phyloP scores from a whole-genome alignment of 2,797 vertebrate species.

The Oophaga sylvatica region DNA sequence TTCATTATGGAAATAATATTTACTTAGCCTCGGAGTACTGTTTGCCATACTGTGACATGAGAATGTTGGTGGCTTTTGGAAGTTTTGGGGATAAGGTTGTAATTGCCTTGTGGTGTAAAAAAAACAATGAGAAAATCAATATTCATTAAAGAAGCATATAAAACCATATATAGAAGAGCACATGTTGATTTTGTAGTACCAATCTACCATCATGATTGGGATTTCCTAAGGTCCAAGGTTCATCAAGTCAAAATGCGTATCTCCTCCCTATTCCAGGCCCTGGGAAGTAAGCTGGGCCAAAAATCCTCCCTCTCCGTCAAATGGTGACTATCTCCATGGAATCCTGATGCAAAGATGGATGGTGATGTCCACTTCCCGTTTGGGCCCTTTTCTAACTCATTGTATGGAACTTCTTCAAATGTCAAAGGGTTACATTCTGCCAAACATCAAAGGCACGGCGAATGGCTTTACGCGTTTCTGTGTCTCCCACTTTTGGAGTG shows the following conservation, averaged over 20 bases:
- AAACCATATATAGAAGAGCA: not conserved
- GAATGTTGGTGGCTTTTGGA: no score
- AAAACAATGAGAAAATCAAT: not conserved
- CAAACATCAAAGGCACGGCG: slow-evolving; percentile 97
- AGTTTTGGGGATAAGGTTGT: no score
- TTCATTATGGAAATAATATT: no score
- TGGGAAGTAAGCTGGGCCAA: slow-evolving; percentile 97
- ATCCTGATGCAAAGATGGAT: slow-evolving; percentile 98
- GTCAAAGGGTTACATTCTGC: slow-evolving; percentile 96
- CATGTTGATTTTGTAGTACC: not conserved
- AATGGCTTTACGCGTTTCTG: slow-evolving; percentile 94
- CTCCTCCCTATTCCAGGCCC: slow-evolving; percentile 96
- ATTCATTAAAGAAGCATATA: not conserved
- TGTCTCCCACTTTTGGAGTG: slow-evolving; percentile 95
- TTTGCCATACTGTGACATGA: no score
- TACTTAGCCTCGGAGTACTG: no score
- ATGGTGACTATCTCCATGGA: slow-evolving; percentile 97
- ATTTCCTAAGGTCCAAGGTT: slow-evolving; percentile 97
- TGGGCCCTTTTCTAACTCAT: slow-evolving; percentile 91
- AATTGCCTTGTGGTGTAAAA: not conserved
- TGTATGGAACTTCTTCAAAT: slow-evolving; percentile 94
- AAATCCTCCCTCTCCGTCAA: slow-evolving; percentile 97
- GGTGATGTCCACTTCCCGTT: slow-evolving; percentile 97
- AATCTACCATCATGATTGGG: slow-evolving; percentile 94
- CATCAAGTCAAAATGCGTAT: slow-evolving; percentile 98